Evolutionary conservation across 2,797 vertebrate species (phyloP).

Genomic region (Cyclura pinguis): DNA sequence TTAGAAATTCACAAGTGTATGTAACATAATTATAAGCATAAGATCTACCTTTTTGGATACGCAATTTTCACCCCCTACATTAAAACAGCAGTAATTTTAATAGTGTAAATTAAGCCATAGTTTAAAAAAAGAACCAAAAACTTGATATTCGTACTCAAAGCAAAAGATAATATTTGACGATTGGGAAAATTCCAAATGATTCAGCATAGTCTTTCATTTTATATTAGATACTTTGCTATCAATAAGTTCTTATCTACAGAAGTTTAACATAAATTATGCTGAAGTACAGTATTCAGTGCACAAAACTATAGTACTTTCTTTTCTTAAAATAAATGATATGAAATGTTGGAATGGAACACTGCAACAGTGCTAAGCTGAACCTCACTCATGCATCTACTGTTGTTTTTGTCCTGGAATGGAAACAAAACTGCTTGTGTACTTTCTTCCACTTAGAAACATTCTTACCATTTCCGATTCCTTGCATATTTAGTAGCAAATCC

Average conservation of each 20-base stretch:
- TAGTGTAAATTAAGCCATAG: not conserved
- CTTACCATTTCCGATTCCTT: not conserved
- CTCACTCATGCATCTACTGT: not conserved
- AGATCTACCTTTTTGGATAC: not conserved
- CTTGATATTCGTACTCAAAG: conserved; percentile 8
- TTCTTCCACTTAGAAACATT: not conserved
- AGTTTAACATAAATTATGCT: conserved; percentile 14
- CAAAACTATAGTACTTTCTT: not conserved
- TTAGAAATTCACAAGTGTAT: not conserved
- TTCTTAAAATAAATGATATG: not conserved
- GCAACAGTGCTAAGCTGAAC: not conserved
- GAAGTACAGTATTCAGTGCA: not conserved
- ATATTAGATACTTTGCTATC: not conserved
- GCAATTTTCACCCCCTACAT: not conserved
- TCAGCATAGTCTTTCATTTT: conserved; percentile 5
- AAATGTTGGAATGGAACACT: conserved; percentile 10
- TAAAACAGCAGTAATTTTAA: not conserved
- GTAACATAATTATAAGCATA: not conserved
- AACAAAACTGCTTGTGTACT: not conserved
- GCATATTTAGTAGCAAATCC: not conserved
- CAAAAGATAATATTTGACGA: conserved; percentile 31
- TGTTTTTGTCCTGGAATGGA: not conserved
- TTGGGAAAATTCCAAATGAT: not conserved
- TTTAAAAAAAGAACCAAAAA: not conserved
- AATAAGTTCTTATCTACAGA: not conserved